phyloP scores from a whole-genome alignment of 2,113 vertebrate genomes.

The Petrocephalus microphthalmus region DNA sequence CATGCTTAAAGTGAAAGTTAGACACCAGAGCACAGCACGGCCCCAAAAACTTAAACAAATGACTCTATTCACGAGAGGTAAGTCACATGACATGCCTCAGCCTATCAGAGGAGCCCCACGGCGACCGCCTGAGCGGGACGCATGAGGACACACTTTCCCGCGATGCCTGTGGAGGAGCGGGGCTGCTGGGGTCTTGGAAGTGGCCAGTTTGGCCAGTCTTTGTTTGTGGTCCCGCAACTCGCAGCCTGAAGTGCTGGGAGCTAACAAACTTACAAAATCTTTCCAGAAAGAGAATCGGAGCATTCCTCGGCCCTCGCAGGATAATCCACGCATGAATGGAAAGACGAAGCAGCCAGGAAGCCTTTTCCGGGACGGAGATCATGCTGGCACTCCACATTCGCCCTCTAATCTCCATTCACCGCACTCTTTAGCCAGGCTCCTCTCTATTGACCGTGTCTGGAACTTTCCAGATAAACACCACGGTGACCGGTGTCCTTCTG shows the following conservation, averaged over 20 bases:
- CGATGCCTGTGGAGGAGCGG: neutral
- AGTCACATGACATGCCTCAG: neutral
- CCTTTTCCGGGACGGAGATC: neutral
- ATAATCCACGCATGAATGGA: neutral
- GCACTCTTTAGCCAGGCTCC: neutral
- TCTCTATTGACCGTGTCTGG: neutral
- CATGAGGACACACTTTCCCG: neutral
- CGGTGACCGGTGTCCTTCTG: neutral
- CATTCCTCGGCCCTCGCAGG: neutral
- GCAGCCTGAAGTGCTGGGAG: neutral
- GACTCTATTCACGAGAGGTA: neutral
- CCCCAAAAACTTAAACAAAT: neutral
- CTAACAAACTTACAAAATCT: neutral
- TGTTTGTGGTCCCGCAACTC: neutral
- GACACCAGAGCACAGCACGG: neutral
- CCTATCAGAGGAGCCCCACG: neutral
- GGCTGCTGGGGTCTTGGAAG: neutral
- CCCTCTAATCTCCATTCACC: constrained; percentile 11
- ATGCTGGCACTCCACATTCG: neutral
- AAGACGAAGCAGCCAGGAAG: neutral
- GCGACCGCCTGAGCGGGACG: neutral
- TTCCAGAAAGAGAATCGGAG: neutral
- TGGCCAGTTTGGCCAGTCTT: neutral
- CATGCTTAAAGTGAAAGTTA: neutral
- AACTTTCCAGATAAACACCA: neutral